Percentiles rank a stretch among this genome's conserved stretches.
These are phyloP conservation scores for Urocynchramus pylzowi DNA, from an alignment of 2,113 vertebrate genomes.

Conservation along the genomic window DNA sequence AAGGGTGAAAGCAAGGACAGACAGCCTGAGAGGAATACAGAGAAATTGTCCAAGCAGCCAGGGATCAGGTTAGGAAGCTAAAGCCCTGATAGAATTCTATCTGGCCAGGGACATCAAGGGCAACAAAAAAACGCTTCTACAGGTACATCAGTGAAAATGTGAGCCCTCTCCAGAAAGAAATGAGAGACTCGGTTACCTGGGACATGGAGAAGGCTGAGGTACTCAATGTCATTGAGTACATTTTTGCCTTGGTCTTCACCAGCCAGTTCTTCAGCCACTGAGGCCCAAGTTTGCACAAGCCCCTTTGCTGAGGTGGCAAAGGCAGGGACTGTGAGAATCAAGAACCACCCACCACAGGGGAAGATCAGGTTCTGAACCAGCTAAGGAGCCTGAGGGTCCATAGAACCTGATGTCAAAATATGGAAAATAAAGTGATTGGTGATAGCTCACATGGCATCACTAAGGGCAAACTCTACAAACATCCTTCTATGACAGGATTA, in stretches of 20 bases:
- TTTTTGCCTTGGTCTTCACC: neutral
- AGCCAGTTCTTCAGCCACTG: neutral
- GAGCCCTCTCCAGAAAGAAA: neutral
- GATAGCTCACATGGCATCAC: neutral
- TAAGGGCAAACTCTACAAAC: neutral
- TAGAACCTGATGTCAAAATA: neutral
- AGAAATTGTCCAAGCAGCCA: neutral
- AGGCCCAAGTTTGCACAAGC: rapidly evolving
- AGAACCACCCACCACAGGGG: neutral
- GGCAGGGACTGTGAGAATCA: neutral
- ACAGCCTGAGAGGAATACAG: neutral
- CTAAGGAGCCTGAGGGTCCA: neutral
- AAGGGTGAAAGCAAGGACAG: neutral
- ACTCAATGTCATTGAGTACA: neutral
- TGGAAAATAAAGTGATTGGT: neutral
- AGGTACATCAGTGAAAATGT: neutral
- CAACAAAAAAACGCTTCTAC: neutral
- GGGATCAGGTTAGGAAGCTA: neutral
- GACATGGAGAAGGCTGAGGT: neutral
- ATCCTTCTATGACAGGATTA: neutral
- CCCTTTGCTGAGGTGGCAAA: neutral
- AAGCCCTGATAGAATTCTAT: neutral
- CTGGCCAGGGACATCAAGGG: neutral
- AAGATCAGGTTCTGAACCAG: neutral
- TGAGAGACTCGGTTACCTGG: neutral